Evolutionary conservation across 2,888 invertebrate species (phyloP).

Genomic region (Apodemia mormo): DNA sequence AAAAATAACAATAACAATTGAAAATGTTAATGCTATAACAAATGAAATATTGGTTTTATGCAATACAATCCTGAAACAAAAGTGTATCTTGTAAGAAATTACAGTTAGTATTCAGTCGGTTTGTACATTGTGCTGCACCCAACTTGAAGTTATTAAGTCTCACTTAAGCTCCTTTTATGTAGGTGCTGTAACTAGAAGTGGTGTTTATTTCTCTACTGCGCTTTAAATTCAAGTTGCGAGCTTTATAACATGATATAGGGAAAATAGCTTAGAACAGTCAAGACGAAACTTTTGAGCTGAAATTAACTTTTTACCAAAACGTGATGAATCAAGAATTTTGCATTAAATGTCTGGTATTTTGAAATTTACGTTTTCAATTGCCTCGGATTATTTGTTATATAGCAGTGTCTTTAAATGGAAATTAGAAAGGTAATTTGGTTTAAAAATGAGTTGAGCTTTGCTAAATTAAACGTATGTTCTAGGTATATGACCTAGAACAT

Average conservation of each 20-base stretch:
- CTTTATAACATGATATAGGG: conserved; percentile 13
- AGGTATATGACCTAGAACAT: too few relatives aligned
- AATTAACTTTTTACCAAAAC: conserved; percentile 7
- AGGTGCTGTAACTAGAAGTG: conserved; percentile 18
- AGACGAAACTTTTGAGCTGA: not conserved
- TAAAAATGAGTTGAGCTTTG: too few relatives aligned
- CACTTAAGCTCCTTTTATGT: conserved; percentile 19
- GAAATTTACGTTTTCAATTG: not conserved
- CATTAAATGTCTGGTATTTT: not conserved
- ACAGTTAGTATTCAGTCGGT: not conserved
- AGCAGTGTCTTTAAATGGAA: too few relatives aligned
- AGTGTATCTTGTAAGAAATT: not conserved
- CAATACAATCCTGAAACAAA: not conserved
- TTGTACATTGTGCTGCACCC: not conserved
- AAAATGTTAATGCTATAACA: too few relatives aligned
- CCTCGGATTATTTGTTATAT: not conserved
- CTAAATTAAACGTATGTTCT: too few relatives aligned
- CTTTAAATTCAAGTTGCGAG: conserved; percentile 18
- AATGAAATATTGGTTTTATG: not conserved
- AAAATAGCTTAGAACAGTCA: conserved; percentile 1
- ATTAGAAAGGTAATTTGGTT: too few relatives aligned
- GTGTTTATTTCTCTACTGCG: conserved; percentile 12
- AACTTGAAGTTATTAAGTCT: conserved; percentile 13
- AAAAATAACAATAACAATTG: too few relatives aligned
- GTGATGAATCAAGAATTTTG: conserved; percentile 12